These are phyloP conservation scores for Rhizomys pruinosus DNA, from an alignment of 2,113 vertebrate genomes.

Conservation along the genomic window DNA sequence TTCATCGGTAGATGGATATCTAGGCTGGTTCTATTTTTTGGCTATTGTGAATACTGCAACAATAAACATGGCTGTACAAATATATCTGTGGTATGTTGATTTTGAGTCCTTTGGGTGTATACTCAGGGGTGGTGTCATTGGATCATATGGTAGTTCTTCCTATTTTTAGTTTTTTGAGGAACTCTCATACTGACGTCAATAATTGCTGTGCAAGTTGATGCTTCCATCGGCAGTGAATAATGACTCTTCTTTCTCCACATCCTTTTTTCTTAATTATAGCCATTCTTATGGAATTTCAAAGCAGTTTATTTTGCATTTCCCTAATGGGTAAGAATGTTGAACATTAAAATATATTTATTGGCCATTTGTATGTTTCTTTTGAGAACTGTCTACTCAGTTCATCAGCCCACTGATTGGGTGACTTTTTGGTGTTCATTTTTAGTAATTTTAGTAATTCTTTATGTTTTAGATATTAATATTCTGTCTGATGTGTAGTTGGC, in stretches of 20 bases:
- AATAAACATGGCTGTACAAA: background rate
- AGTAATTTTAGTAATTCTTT: background rate
- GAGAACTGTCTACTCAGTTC: background rate
- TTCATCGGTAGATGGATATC: too few relatives aligned
- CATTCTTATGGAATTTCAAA: background rate
- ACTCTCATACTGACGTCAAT: background rate
- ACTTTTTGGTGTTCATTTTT: background rate
- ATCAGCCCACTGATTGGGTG: background rate
- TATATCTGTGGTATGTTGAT: background rate
- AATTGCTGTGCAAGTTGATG: background rate
- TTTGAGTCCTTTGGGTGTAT: background rate
- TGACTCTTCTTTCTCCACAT: background rate
- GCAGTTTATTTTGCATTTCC: background rate
- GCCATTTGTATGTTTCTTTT: background rate
- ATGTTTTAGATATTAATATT: background rate
- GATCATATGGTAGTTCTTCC: too few relatives aligned
- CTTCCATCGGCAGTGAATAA: background rate
- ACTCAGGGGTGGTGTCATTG: background rate
- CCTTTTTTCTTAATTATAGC: background rate
- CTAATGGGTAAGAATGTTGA: background rate
- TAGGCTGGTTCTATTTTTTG: background rate
- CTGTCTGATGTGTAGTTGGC: background rate
- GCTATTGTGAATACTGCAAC: background rate
- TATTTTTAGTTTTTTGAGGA: background rate
- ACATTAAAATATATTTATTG: background rate